Evolutionary conservation across 1,140 invertebrate genomes (phyloP).

Genomic region (Diplogasteroides magnus): DNA sequence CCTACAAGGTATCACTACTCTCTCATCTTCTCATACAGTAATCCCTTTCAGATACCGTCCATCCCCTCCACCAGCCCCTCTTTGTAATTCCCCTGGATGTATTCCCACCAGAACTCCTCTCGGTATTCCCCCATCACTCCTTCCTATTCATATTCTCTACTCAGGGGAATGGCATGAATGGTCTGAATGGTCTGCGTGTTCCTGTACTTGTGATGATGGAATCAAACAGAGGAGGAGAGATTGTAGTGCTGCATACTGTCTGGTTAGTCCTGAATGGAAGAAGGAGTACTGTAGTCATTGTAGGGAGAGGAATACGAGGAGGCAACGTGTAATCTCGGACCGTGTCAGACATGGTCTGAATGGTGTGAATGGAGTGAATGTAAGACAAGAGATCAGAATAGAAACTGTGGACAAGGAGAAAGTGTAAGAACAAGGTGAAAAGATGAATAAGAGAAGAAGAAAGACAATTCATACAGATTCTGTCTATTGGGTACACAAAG

Average conservation of each 20-base stretch:
- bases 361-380: conserved; percentile 41
- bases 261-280: background rate
- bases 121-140: too few species aligned
- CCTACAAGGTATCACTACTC: background rate
- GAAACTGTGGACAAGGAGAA: conserved; percentile 32
- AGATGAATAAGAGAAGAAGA: background rate
- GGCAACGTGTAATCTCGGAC: conserved; percentile 32
- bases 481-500: conserved; percentile 33
- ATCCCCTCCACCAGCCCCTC: conserved; percentile 24
- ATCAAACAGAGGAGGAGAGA: conserved; percentile 29
- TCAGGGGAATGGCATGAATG: conserved; percentile 19
- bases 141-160: too few species aligned
- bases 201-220: conserved; percentile 36
- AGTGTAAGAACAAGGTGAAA: conserved; percentile 18
- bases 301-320: conserved; percentile 22
- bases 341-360: conserved; percentile 35
- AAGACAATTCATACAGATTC: conserved; percentile 15
- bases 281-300: background rate
- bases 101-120: background rate
- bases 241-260: conserved; percentile 31
- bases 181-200: conserved; percentile 31
- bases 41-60: conserved; percentile 16
- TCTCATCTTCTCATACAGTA: background rate
- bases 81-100: conserved; percentile 23
- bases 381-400: background rate